Base-by-base conservation (phyloP, 2,113 vertebrate genomes). In the Passer montanus region DNA sequence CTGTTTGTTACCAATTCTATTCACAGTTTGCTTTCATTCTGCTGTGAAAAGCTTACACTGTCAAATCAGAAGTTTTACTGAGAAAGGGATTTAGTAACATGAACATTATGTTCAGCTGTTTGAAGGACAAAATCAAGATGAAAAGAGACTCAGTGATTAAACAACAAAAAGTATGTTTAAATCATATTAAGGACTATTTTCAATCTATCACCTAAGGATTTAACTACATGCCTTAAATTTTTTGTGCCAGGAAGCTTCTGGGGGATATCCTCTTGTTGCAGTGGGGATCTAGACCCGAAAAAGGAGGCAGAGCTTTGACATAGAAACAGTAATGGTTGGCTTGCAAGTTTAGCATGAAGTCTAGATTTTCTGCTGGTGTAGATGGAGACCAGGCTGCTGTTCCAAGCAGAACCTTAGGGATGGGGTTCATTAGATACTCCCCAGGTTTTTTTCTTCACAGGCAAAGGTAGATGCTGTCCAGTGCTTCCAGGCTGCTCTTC, bases 81-180 rank as follows among this genome's bases (percentile, higher is more conserved):
- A 94, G 93, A 76, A 72, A 83, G 28, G 30, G 31, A 55, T 89
- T 75, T 84, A 49, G 80, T 79, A 91, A 70, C 77, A 46, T 60
- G 59, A 93, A 84, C 41, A 33, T 69, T 80, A 31, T n/a, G 21
- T 35, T 67, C 53, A 49, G 9, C 82, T 88, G 35, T 73, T 68
- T 64, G 93, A 97, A 97, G 92, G 95, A 93, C 93, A 89, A 91
- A 66, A 35, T 84, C 46, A 85, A 66, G 56, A 94, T 87, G 88
- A 90, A 84, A 91, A 81, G 52, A 55, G 33, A 55, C 53, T 76
- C 31, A 0, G 23, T 66, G 81, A 39, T 43, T 68, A 85, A 72
- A 50, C 50, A 95, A 83, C 62, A 73, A 72, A 70, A 91, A 91
- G n/a, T 77, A 67, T 11, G 11, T 79, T 69, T 50, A 80, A 55